Percentiles rank a stretch among this genome's conserved stretches.
phyloP scores from a whole-genome alignment of 2,797 vertebrate genomes.

The Spizella passerina region DNA sequence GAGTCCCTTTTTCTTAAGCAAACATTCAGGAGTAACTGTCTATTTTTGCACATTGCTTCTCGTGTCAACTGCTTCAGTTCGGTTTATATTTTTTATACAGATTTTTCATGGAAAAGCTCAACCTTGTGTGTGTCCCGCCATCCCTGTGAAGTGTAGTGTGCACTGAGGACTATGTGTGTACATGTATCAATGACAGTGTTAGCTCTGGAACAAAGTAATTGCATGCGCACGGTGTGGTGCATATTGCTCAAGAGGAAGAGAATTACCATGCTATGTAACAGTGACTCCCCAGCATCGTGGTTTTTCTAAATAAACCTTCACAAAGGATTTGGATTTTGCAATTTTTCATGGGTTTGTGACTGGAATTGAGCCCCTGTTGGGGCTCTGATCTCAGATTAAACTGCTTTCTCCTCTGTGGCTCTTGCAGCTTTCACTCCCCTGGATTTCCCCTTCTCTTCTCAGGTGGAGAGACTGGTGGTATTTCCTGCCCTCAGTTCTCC shows the following conservation, averaged over 20 bases:
- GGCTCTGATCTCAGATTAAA: not conserved
- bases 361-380: not conserved
- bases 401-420: not conserved
- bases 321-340: not conserved
- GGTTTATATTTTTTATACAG: conserved; percentile 49
- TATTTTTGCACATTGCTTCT: conserved; percentile 58
- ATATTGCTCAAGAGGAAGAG: conserved; percentile 22
- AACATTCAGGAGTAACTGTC: conserved; percentile 35
- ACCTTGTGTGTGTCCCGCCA: not conserved
- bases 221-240: conserved; percentile 52
- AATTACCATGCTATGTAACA: not conserved
- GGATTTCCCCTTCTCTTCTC: not conserved
- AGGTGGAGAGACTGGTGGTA: rapidly evolving
- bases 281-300: conserved; percentile 19
- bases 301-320: conserved; percentile 71
- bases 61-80: conserved; percentile 1
- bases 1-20: conserved; percentile 3
- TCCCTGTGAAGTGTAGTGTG: not conserved
- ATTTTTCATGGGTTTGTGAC: not conserved
- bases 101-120: conserved; percentile 42
- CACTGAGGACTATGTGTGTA: not conserved
- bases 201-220: not conserved
- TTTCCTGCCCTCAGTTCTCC: not conserved
- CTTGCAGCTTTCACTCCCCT: not conserved
- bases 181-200: not conserved